phyloP scores from a whole-genome alignment of 2,113 vertebrate genomes.

The Otis tarda region DNA sequence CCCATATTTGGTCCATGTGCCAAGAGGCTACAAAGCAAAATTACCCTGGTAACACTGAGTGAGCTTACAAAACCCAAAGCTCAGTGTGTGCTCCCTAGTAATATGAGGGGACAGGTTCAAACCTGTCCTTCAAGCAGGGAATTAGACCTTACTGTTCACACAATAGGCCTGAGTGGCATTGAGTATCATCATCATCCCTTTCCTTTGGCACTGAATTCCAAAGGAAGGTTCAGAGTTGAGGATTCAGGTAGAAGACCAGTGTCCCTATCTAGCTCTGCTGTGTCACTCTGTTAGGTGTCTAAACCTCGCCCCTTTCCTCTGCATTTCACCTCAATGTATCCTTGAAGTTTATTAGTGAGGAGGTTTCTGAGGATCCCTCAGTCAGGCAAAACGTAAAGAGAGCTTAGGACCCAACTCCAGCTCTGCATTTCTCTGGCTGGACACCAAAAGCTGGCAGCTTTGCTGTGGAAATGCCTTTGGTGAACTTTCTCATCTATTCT shows the following conservation, averaged over 20 bases:
- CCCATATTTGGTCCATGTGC: not conserved
- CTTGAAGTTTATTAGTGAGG: not conserved
- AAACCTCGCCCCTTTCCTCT: not conserved
- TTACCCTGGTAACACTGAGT: not conserved
- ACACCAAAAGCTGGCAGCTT: not conserved
- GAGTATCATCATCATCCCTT: not conserved
- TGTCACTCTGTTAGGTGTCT: not conserved
- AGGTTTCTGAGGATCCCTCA: not conserved
- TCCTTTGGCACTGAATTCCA: not conserved
- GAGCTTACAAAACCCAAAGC: not conserved
- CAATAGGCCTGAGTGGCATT: not conserved
- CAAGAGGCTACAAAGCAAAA: not conserved
- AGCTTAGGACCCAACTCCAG: not conserved
- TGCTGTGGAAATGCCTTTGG: not conserved
- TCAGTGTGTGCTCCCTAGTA: not conserved
- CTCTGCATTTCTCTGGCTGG: not conserved
- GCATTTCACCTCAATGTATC: not conserved
- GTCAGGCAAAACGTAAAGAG: not conserved
- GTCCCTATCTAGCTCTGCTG: not conserved
- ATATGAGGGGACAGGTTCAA: not conserved
- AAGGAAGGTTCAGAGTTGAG: not conserved
- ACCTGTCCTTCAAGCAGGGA: not conserved
- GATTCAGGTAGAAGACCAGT: not conserved
- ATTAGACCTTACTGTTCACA: not conserved
- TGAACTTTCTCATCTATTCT: not conserved